Base-by-base conservation (phyloP, 2,888 invertebrate species). In the Cyaniris semiargus region DNA sequence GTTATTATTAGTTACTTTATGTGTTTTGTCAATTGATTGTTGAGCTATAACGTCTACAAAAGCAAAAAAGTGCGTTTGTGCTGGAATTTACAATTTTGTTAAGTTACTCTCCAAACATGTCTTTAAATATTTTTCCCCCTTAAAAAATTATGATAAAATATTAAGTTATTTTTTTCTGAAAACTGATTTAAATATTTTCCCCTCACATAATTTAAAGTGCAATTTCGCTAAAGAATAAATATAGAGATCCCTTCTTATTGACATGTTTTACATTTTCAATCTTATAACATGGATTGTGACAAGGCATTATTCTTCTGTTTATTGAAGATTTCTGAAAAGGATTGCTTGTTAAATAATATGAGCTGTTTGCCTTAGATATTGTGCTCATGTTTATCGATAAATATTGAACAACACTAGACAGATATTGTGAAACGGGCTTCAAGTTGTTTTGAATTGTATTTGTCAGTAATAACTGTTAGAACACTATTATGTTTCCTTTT, bases 311-410 rank as follows among this genome's bases (percentile, higher is more conserved):
- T 23, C 27, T 27, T 8, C 15, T 21, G 21, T 58, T 21, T 58
- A 58, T 58, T 21, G 13, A 60, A 60, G 60, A 27, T 60, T 60
- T 34, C 71, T 71, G 38, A 34, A 71, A 21, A 21, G n/a, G 34
- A n/a, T 72, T 21, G 38, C 38, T 71, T 21, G 66, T 66, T 66
- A 27, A 66, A 66, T 66, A 66, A 66, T 66, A 38, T 71, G 23
- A 44, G 23, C 21, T 44, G 71, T 71, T 71, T 71, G 71, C 38
- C 4, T 23, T 23, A n/a, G 15, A 44, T 44, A 44, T 72, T 38
- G 38, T 44, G 66, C 15, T 66, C 44, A 44, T 72, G 23, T 72
- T 72, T 72, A 72, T 72, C 72, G 23, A 72, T 23, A 72, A 72
- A 72, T 44, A 38, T 72, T 71, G 21, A 5, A 72, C 72, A 72